Percentiles rank a stretch among this genome's conserved stretches.
phyloP scores from a whole-genome alignment of 2,888 invertebrate species.

The Nasonovia ribisnigri region DNA sequence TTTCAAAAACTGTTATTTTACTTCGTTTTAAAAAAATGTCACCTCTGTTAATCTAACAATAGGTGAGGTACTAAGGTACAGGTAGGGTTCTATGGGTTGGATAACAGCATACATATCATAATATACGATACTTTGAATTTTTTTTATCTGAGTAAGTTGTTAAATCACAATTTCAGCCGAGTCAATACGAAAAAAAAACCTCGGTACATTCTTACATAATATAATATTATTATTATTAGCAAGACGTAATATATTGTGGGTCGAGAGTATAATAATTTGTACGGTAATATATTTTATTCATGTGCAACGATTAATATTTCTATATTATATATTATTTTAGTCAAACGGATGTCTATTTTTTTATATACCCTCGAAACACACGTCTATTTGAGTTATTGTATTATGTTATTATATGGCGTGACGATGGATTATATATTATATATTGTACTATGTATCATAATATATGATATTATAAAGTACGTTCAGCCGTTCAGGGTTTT shows the following conservation, averaged over 20 bases:
- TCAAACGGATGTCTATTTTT: conserved; percentile 32
- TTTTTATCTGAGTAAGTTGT: background rate
- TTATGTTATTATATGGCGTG: conserved; percentile 6
- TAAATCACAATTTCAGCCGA: background rate
- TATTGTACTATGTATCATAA: background rate
- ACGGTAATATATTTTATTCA: background rate
- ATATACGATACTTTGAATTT: background rate
- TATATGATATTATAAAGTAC: background rate
- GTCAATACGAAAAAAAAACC: background rate
- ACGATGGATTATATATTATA: conserved; percentile 8
- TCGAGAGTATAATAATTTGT: background rate
- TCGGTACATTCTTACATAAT: background rate
- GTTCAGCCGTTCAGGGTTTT: conserved; percentile 12
- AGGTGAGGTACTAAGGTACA: background rate
- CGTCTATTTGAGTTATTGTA: background rate
- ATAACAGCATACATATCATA: background rate
- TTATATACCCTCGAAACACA: background rate
- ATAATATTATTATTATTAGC: background rate
- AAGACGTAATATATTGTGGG: background rate
- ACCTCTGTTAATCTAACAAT: background rate
- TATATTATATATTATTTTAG: background rate
- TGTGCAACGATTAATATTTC: background rate
- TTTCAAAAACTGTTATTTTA: background rate
- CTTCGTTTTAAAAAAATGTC: background rate
- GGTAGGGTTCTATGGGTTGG: background rate